Percentiles rank a stretch among this genome's conserved stretches.
Evolutionary conservation across 2,888 invertebrate species (phyloP).

Genomic region (Periphyllus acericola): DNA sequence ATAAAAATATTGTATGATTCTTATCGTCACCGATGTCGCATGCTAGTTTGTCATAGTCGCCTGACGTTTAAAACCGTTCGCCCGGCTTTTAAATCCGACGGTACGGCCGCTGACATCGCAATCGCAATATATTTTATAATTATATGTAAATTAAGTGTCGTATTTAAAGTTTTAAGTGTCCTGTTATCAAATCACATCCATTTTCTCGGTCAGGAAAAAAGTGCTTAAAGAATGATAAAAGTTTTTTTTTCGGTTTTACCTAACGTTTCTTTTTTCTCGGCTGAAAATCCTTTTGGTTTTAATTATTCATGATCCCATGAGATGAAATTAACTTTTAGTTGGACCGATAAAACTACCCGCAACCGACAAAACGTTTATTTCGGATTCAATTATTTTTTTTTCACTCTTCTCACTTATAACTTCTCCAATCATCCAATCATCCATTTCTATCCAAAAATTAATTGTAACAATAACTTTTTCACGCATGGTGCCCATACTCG

Average conservation of each 20-base stretch:
- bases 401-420: background rate
- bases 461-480: too few species aligned
- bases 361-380: background rate
- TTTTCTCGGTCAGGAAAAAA: background rate
- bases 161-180: background rate
- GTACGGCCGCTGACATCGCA: background rate
- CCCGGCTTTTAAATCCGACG: background rate
- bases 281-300: slow-evolving; percentile 11
- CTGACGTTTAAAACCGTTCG: background rate
- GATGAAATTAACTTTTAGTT: slow-evolving; percentile 27
- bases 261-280: background rate
- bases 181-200: background rate
- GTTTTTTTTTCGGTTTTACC: background rate
- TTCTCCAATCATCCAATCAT: too few species aligned
- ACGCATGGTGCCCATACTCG: too few species aligned
- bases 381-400: slow-evolving; percentile 32
- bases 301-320: slow-evolving; percentile 39
- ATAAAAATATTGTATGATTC: background rate
- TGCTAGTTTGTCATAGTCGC: background rate
- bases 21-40: background rate
- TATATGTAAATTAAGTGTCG: slow-evolving; percentile 33
- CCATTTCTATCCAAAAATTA: too few species aligned
- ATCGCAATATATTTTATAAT: background rate
- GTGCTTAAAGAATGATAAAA: slow-evolving; percentile 18
- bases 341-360: slow-evolving; percentile 14